Conservation (phyloP, 2,888 invertebrate species). For the Trichopria drosophilae region DNA sequence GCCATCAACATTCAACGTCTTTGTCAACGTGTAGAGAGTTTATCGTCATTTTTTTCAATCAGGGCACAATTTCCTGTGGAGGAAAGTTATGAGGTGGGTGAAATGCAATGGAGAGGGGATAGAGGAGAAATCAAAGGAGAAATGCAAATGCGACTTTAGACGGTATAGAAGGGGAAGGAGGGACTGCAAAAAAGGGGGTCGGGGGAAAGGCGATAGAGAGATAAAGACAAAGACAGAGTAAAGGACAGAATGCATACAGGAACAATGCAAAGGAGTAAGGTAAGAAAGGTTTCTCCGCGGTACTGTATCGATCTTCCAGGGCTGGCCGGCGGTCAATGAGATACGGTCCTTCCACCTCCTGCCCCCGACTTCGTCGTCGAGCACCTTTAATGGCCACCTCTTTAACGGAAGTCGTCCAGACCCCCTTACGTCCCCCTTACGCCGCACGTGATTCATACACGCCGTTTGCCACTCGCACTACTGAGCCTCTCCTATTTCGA, state of each 20-base stretch:
- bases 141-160: not conserved
- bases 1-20: too few species aligned
- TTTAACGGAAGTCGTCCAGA: conserved; percentile 47
- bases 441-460: conserved; percentile 45
- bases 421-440: conserved; percentile 46
- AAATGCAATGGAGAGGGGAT: not conserved
- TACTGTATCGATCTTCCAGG: conserved; percentile 20
- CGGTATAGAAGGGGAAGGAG: not conserved
- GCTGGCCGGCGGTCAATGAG: conserved; percentile 58
- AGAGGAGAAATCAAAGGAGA: not conserved
- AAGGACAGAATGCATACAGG: too few species aligned
- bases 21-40: too few species aligned
- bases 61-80: too few species aligned
- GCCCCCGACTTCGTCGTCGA: too few species aligned
- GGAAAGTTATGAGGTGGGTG: too few species aligned
- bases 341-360: conserved; percentile 52
- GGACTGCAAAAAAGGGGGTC: conserved; percentile 8
- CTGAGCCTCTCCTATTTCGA: conserved; percentile 6
- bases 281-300: not conserved
- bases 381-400: too few species aligned
- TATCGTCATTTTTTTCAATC: too few species aligned
- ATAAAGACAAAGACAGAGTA: not conserved
- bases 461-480: conserved; percentile 8
- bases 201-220: not conserved
- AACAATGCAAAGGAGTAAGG: not conserved